Percentiles rank a stretch among this genome's conserved stretches.
These are phyloP conservation scores for Sebastes trivittatus DNA, from an alignment of 2,797 vertebrate species.

Conservation along the genomic window DNA sequence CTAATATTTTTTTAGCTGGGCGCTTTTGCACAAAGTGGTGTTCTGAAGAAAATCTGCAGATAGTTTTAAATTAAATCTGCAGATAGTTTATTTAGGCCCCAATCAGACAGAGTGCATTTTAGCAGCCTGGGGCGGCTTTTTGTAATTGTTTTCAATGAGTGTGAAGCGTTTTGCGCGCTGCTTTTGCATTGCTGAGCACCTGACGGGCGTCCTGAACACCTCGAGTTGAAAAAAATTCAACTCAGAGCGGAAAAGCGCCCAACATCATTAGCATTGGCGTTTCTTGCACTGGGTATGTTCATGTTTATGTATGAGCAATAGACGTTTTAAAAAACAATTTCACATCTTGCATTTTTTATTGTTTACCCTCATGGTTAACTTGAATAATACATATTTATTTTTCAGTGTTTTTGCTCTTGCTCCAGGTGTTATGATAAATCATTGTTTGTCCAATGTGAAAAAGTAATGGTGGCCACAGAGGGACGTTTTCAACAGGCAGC, in stretches of 20 bases:
- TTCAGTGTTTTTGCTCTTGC: neutral
- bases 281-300: no score
- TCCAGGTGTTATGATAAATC: conserved; percentile 30
- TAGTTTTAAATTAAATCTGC: no score
- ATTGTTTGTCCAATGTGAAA: conserved; percentile 29
- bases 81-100: neutral
- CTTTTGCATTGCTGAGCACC: no score
- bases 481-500: conserved; percentile 9
- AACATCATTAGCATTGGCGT: no score
- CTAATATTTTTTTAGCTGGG: neutral
- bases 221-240: no score
- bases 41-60: neutral
- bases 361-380: neutral
- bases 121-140: no score
- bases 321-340: neutral
- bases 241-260: no score
- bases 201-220: no score
- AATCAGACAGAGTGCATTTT: no score
- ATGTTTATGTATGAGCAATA: neutral
- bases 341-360: neutral
- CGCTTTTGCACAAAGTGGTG: neutral
- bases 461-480: conserved; percentile 24
- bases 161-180: no score
- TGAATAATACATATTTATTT: neutral
- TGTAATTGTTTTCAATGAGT: no score